Conservation (phyloP, 2,113 vertebrate species). For the Malurus melanocephalus region DNA sequence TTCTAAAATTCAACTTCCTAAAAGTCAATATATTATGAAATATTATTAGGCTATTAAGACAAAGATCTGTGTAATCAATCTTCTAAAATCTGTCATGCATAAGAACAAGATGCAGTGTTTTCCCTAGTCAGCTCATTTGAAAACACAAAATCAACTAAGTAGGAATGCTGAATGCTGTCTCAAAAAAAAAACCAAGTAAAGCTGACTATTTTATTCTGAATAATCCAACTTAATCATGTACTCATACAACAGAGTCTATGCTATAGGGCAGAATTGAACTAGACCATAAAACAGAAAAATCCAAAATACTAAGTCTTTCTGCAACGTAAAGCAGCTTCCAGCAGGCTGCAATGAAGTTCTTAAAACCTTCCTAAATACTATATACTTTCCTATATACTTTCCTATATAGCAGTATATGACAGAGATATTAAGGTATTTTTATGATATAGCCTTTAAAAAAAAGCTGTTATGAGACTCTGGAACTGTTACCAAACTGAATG, state of each 20-base stretch:
- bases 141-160: background rate
- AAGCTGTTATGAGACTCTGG: background rate
- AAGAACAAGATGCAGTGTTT: background rate
- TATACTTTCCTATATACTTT: too few relatives aligned
- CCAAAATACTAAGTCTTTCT: background rate
- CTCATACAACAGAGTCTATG: background rate
- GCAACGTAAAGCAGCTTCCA: background rate
- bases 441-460: background rate
- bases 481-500: background rate
- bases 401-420: background rate
- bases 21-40: background rate
- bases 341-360: background rate
- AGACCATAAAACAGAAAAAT: background rate
- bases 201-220: background rate
- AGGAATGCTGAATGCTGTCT: background rate
- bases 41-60: background rate
- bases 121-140: background rate
- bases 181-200: background rate
- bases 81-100: background rate
- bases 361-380: background rate
- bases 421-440: background rate
- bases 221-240: background rate
- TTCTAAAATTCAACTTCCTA: background rate
- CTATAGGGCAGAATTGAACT: background rate
- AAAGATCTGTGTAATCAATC: fast-evolving